Evolutionary conservation across 1,140 invertebrate genomes (phyloP).

Genomic region (Hycleus cichorii): DNA sequence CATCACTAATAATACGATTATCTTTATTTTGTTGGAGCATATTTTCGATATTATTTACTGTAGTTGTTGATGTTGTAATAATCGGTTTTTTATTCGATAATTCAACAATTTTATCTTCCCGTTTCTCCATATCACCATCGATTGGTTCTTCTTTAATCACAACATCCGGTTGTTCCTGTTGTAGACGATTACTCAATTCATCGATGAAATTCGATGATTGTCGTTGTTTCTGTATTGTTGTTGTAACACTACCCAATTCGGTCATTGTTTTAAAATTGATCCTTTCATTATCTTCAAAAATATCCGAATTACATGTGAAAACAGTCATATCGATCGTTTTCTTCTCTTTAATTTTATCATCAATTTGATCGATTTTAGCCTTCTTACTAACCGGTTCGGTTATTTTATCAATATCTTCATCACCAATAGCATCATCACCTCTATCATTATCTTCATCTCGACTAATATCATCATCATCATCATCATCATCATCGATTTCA

Average conservation of each 20-base stretch:
- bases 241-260: slow-evolving; percentile 17
- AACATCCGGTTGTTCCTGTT: slow-evolving; percentile 15
- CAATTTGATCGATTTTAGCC: slow-evolving; percentile 2
- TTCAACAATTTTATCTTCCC: neutral
- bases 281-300: slow-evolving; percentile 27
- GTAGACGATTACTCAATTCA: slow-evolving; percentile 26
- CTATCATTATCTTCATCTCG: slow-evolving; percentile 7
- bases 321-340: slow-evolving; percentile 28
- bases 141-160: slow-evolving; percentile 20
- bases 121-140: neutral
- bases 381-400: neutral
- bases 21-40: neutral
- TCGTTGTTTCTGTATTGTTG: slow-evolving; percentile 19
- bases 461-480: neutral
- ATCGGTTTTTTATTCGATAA: neutral
- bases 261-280: slow-evolving; percentile 34
- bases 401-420: neutral
- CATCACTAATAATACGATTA: slow-evolving; percentile 8
- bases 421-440: neutral
- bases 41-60: neutral
- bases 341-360: slow-evolving; percentile 4
- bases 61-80: neutral
- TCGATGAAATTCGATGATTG: slow-evolving; percentile 30
- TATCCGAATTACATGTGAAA: slow-evolving; percentile 33
- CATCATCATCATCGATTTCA: neutral